Evolutionary conservation across 2,113 vertebrate species (phyloP).

Genomic region (Cygnus buccinator): DNA sequence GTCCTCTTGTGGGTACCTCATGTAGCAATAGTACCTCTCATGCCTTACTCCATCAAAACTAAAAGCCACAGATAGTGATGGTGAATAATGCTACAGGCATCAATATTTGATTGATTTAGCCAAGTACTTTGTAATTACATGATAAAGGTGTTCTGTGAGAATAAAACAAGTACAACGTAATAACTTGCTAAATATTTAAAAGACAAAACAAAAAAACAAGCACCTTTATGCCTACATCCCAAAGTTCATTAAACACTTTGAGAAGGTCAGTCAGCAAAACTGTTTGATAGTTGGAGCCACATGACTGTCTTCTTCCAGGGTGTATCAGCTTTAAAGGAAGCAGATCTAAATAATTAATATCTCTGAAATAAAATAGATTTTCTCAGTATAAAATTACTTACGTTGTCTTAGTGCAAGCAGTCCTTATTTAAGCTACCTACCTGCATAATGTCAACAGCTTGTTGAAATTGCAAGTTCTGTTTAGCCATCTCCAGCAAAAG

Average conservation of each 20-base stretch:
- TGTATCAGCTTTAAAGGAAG: neutral
- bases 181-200: neutral
- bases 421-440: neutral
- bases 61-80: neutral
- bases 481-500: neutral
- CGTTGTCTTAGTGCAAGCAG: neutral
- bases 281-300: neutral
- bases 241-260: neutral
- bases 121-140: neutral
- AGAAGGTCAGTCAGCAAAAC: neutral
- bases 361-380: neutral
- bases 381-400: neutral
- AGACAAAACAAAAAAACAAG: neutral
- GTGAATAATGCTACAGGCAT: neutral
- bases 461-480: neutral
- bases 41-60: neutral
- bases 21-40: neutral
- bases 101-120: neutral
- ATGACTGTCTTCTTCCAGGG: neutral
- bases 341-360: neutral
- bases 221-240: neutral
- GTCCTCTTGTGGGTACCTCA: no score
- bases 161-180: neutral
- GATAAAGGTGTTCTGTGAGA: neutral
- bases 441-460: neutral